phyloP scores from a whole-genome alignment of 2,888 invertebrate genomes.

The Prosopocoilus inquinatus region DNA sequence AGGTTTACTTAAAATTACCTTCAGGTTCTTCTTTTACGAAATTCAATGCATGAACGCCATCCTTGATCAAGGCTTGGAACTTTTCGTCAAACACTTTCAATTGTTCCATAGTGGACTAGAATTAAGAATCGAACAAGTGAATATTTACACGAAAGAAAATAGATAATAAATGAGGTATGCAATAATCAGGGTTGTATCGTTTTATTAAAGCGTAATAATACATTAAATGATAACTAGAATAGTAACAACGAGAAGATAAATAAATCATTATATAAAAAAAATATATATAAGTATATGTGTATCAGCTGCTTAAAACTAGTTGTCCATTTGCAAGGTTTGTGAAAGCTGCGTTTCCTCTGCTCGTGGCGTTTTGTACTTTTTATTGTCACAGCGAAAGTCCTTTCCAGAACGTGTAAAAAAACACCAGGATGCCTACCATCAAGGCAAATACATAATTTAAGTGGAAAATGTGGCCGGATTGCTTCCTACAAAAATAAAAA shows the following conservation, averaged over 20 bases:
- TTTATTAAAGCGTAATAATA: too few relatives aligned
- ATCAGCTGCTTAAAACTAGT: too few relatives aligned
- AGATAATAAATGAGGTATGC: too few relatives aligned
- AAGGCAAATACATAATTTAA: constrained; percentile 54
- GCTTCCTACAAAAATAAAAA: constrained; percentile 40
- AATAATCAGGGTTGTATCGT: too few relatives aligned
- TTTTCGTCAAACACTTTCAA: constrained; percentile 38
- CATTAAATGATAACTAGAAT: too few relatives aligned
- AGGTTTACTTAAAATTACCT: not conserved
- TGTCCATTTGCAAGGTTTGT: too few relatives aligned
- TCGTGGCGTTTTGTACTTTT: not conserved
- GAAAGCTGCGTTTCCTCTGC: too few relatives aligned
- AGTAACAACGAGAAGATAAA: too few relatives aligned
- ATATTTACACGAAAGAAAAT: too few relatives aligned
- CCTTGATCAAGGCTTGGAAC: constrained; percentile 35
- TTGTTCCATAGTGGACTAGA: not conserved
- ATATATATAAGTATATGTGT: too few relatives aligned
- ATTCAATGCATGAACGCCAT: constrained; percentile 33
- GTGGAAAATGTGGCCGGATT: constrained; percentile 48
- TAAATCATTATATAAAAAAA: too few relatives aligned
- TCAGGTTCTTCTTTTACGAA: constrained; percentile 29
- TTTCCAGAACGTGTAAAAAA: constrained; percentile 47
- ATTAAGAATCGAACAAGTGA: too few relatives aligned
- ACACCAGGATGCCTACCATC: constrained; percentile 51
- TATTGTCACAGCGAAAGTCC: constrained; percentile 28